Conservation (phyloP, 2,888 invertebrate genomes). For the Apodemia hepburni region DNA sequence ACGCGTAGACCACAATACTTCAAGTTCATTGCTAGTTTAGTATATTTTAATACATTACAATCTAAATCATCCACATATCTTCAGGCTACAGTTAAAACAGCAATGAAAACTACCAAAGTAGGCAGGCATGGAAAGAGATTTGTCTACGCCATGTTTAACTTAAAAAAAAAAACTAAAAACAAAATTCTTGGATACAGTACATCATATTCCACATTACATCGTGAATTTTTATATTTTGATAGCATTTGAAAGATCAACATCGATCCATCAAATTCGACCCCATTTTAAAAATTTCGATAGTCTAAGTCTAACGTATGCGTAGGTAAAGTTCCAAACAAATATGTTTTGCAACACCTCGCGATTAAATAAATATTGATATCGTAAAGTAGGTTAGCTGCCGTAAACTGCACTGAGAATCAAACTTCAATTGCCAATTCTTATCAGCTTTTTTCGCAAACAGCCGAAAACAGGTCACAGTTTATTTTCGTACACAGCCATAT, state of each 20-base stretch:
- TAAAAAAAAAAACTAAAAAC: not conserved
- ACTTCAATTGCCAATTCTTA: slow-evolving; percentile 72
- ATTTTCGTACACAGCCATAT: slow-evolving; percentile 48
- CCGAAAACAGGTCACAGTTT: slow-evolving; percentile 60
- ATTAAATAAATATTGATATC: slow-evolving; percentile 72
- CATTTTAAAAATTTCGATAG: slow-evolving; percentile 18
- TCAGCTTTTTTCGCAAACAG: slow-evolving; percentile 59
- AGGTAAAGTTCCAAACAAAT: slow-evolving; percentile 37
- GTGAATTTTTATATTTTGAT: not conserved
- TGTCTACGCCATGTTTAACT: not conserved
- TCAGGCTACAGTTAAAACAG: slow-evolving; percentile 9
- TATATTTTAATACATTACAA: slow-evolving; percentile 21
- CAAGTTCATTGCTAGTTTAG: slow-evolving; percentile 51
- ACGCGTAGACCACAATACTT: slow-evolving; percentile 40
- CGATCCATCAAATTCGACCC: slow-evolving; percentile 13
- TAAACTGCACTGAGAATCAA: slow-evolving; percentile 61
- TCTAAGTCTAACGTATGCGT: slow-evolving; percentile 19
- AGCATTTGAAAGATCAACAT: slow-evolving; percentile 2
- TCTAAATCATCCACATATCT: slow-evolving; percentile 14
- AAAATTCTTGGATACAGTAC: no score
- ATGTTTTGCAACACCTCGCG: slow-evolving; percentile 56
- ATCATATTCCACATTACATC: not conserved
- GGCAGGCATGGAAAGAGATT: not conserved
- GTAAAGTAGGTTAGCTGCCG: slow-evolving; percentile 71
- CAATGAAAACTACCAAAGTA: not conserved